Base-by-base conservation (phyloP, 2,797 vertebrate species). In the Thaleichthys pacificus region DNA sequence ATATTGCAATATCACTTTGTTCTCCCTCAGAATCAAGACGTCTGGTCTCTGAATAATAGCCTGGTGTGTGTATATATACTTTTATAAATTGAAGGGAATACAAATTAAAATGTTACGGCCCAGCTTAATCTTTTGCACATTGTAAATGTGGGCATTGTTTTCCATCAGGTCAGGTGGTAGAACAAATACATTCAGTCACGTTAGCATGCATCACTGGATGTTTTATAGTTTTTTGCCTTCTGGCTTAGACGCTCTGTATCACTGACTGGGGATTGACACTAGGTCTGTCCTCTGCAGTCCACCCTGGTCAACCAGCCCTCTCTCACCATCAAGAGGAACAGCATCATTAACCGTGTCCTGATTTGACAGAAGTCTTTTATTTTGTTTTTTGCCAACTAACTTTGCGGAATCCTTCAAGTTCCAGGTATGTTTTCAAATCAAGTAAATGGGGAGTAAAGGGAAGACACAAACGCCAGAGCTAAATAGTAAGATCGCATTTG, bases 11-110 rank as follows among this genome's bases (percentile, higher is more conserved):
- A 90, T 89, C 82, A 88, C 88, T 84, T 76, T 60, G 65, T 60
- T 32, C 84, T 86, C 85, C 82, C 87, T 88, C 84, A 86, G 86
- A 91, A 92, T 92, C 89, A 91, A 91, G 91, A 89, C 91, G 93
- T 92, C 87, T 91, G 90, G 89, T 89, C 86, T 90, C 84, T 84
- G 83, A 90, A 87, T 89, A 88, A 91, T 89, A 82, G 88, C 81
- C 79, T 76, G 79, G 81, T 89, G 88, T 92, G 91, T 85, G 90
- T 68, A 57, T 19, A 1, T 83, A 77, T 79, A 82, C 84, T 87
- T 90, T 91, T 91, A 87, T 35, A 91, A 88, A 92, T 93, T 89
- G 88, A 91, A 86, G 82, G 78, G 68, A 78, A 77, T 72, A 60
- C 82, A 75, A 86, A 90, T 91, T 89, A 89, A 92, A 91, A 89